These are phyloP conservation scores for Argya squamiceps DNA, from an alignment of 2,797 vertebrate species.

Conservation along the genomic window DNA sequence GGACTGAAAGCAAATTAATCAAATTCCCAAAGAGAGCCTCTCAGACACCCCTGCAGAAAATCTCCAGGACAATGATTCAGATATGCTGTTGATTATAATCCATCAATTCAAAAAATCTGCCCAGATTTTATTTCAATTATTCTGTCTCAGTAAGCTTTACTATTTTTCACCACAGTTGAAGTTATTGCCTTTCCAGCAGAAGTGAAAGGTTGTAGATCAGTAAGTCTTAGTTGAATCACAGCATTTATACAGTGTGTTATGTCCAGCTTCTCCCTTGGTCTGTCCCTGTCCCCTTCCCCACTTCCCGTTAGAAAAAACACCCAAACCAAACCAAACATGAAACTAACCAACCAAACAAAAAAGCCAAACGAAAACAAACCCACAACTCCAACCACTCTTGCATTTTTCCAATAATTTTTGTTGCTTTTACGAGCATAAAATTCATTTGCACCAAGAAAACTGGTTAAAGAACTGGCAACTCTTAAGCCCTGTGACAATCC, in stretches of 20 bases:
- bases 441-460: neutral
- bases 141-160: neutral
- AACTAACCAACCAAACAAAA: neutral
- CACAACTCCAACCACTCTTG: neutral
- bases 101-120: neutral
- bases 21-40: neutral
- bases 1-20: neutral
- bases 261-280: neutral
- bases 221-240: neutral
- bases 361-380: accelerated
- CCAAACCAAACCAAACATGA: neutral
- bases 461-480: neutral
- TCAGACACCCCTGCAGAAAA: neutral
- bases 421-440: neutral
- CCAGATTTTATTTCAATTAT: neutral
- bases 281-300: accelerated
- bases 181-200: neutral
- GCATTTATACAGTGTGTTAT: neutral
- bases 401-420: neutral
- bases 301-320: neutral
- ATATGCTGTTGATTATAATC: neutral
- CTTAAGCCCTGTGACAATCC: neutral
- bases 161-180: neutral
- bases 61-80: neutral
- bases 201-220: neutral